Evolutionary conservation across 2,113 vertebrate genomes (phyloP).

Genomic region (Gila orcuttii): DNA sequence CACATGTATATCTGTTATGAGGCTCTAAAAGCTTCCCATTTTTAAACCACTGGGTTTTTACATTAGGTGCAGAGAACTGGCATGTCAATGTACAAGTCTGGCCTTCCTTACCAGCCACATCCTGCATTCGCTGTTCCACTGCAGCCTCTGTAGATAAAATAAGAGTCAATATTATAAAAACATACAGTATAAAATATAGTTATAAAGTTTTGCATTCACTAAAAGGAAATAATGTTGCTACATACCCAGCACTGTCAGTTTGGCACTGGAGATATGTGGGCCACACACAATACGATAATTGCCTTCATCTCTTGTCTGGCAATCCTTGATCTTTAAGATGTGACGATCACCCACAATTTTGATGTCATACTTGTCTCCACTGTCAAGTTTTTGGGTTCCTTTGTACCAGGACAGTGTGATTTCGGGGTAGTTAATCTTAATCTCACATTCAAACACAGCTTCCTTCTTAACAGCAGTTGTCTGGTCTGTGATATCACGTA

Average conservation of each 20-base stretch:
- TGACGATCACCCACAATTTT: slow-evolving; percentile 85
- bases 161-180: slow-evolving; percentile 28
- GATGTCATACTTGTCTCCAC: slow-evolving; percentile 88
- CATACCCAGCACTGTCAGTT: slow-evolving; percentile 91
- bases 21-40: slow-evolving; percentile 88
- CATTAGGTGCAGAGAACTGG: slow-evolving; percentile 93
- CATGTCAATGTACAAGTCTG: slow-evolving; percentile 87
- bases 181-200: neutral
- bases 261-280: slow-evolving; percentile 95
- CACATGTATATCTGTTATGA: slow-evolving; percentile 84
- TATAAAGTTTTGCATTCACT: neutral
- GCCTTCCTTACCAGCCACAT: slow-evolving; percentile 90
- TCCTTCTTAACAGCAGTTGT: slow-evolving; percentile 82
- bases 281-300: slow-evolving; percentile 97
- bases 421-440: slow-evolving; percentile 99
- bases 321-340: slow-evolving; percentile 84
- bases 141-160: slow-evolving; percentile 82
- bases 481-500: slow-evolving; percentile 92
- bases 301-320: slow-evolving; percentile 87
- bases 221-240: slow-evolving; percentile 36
- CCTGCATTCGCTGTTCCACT: slow-evolving; percentile 89
- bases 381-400: slow-evolving; percentile 92
- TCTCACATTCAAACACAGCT: slow-evolving; percentile 90
- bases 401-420: slow-evolving; percentile 98
- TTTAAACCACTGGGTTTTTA: slow-evolving; percentile 90